Evolutionary conservation across 2,113 vertebrate genomes (phyloP).

Genomic region (Eonycteris spelaea): DNA sequence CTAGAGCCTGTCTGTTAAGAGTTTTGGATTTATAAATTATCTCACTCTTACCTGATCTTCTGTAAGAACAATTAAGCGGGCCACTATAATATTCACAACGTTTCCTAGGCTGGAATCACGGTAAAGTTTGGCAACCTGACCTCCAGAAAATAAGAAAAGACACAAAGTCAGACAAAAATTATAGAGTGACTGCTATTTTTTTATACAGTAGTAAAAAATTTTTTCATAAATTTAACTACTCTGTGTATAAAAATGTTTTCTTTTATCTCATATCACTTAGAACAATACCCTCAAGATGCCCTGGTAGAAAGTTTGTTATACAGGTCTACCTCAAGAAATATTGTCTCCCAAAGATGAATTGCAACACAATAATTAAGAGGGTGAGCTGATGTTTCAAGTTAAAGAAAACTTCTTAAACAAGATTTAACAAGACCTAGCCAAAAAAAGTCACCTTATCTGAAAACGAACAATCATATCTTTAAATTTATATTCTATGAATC

Average conservation of each 20-base stretch:
- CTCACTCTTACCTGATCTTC: conserved; percentile 94
- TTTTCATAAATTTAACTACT: conserved; percentile 30
- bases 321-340: conserved; percentile 37
- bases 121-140: conserved; percentile 99
- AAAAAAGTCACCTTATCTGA: neutral
- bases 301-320: neutral
- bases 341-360: conserved; percentile 3
- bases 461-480: conserved; percentile 27
- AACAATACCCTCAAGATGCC: neutral
- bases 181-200: conserved; percentile 14
- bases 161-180: conserved; percentile 98
- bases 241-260: neutral
- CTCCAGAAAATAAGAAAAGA: conserved; percentile 99
- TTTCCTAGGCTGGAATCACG: conserved; percentile 99
- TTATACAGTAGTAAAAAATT: conserved; percentile 2
- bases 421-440: neutral
- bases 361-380: conserved; percentile 14
- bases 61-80: conserved; percentile 96
- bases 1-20: conserved; percentile 4
- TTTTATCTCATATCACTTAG: neutral
- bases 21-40: conserved; percentile 57
- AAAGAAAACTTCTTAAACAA: conserved; percentile 37
- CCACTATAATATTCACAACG: conserved; percentile 99
- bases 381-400: neutral
- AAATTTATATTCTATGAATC: conserved; percentile 4